Percentiles rank a stretch among this genome's conserved stretches.
Evolutionary conservation across 2,113 vertebrate genomes (phyloP).

Genomic region (Dicentrarchus labrax): DNA sequence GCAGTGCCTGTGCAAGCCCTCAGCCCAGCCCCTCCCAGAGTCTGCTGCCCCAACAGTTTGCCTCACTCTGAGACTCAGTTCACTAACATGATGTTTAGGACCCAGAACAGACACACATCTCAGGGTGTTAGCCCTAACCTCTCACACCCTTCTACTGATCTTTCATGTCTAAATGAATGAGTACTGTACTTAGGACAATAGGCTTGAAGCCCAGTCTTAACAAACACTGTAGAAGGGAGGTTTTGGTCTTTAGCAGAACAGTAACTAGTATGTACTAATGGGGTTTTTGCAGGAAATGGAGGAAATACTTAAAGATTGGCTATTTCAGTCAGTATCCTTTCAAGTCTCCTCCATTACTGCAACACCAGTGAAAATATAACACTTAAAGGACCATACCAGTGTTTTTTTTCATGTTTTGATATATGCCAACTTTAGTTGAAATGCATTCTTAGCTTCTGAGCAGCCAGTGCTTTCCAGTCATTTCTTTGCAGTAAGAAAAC

Average conservation of each 20-base stretch:
- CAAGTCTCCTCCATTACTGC: not conserved
- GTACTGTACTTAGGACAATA: not conserved
- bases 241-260: not conserved
- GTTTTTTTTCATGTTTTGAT: not conserved
- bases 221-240: not conserved
- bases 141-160: no score
- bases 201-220: not conserved
- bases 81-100: not conserved
- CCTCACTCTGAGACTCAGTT: conserved; percentile 31
- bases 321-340: not conserved
- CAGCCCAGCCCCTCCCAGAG: conserved; percentile 41
- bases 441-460: not conserved
- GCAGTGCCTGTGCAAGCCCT: conserved; percentile 61
- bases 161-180: not conserved
- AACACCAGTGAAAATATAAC: not conserved
- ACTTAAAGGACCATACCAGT: not conserved
- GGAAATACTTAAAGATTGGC: not conserved
- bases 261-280: not conserved
- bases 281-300: not conserved
- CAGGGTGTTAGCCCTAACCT: not conserved
- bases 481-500: not conserved
- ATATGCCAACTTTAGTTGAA: not conserved
- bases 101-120: conserved; percentile 4
- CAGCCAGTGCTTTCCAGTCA: not conserved
- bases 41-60: conserved; percentile 31